phyloP scores from a whole-genome alignment of 2,113 vertebrate genomes.

The Aleadryas rufinucha region DNA sequence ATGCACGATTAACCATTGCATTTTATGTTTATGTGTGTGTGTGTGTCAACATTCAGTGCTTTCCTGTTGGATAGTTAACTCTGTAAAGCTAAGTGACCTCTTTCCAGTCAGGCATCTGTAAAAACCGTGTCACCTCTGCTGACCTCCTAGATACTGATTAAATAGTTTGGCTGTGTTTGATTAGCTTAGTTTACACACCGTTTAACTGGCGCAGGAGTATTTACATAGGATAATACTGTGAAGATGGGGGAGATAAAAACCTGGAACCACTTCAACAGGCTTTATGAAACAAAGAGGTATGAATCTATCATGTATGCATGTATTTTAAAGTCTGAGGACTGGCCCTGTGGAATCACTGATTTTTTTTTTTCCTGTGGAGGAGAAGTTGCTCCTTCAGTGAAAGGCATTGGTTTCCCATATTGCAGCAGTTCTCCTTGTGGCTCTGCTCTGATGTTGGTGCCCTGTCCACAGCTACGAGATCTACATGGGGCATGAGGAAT shows the following conservation, averaged over 20 bases:
- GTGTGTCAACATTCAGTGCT: background rate
- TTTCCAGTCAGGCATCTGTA: slow-evolving; percentile 10
- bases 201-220: slow-evolving; percentile 7
- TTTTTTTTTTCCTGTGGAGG: background rate
- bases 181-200: slow-evolving; percentile 34
- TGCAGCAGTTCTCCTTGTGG: background rate
- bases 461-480: background rate
- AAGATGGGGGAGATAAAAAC: background rate
- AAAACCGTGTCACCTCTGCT: slow-evolving; percentile 21
- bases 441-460: background rate
- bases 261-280: background rate
- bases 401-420: background rate
- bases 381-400: background rate
- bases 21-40: background rate
- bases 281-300: background rate
- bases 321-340: background rate
- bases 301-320: background rate
- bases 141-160: slow-evolving; percentile 36
- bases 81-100: slow-evolving; percentile 10
- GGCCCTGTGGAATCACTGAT: background rate
- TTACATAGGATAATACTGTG: background rate
- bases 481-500: background rate
- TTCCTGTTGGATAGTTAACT: slow-evolving; percentile 41
- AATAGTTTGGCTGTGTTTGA: slow-evolving; percentile 44
- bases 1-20: slow-evolving; percentile 32